Conservation (phyloP, 23 tunicate species). For the Diplosoma virens region DNA sequence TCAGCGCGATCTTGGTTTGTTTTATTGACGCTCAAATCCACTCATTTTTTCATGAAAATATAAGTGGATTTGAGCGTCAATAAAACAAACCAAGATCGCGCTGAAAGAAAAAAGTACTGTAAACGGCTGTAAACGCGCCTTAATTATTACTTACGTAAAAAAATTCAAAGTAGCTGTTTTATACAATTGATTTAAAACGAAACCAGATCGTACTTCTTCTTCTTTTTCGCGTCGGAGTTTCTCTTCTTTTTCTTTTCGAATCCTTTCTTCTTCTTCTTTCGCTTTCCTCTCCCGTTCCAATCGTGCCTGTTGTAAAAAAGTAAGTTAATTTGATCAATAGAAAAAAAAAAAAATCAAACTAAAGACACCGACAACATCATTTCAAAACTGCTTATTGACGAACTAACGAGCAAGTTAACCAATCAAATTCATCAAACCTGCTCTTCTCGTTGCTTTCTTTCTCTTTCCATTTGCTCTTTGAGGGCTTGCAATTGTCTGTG, state of each 20-base stretch:
- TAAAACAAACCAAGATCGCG: too few relatives aligned
- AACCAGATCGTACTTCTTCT: background rate
- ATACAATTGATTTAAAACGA: background rate
- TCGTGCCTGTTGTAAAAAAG: constrained; percentile 21
- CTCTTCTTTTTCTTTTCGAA: constrained; percentile 28
- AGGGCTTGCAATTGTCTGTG: constrained; percentile 83
- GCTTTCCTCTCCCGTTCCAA: constrained; percentile 63
- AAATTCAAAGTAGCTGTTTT: background rate
- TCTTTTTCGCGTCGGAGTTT: constrained; percentile 16
- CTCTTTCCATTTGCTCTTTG: constrained; percentile 92
- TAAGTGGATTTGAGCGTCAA: too few relatives aligned
- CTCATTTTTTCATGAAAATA: too few relatives aligned
- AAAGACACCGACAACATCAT: background rate
- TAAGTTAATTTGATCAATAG: background rate
- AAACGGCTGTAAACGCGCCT: too few relatives aligned
- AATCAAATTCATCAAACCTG: constrained; percentile 12
- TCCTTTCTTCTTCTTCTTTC: constrained; percentile 58
- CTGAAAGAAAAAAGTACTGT: too few relatives aligned
- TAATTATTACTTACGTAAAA: too few relatives aligned
- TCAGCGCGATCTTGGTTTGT: too few relatives aligned
- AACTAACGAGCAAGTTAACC: background rate
- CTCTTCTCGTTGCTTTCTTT: constrained; percentile 68
- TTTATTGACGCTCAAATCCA: too few relatives aligned
- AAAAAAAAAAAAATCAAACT: background rate
- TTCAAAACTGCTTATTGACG: too few relatives aligned